Percentiles rank a stretch among this genome's conserved stretches.
phyloP scores from a whole-genome alignment of 2,797 vertebrate species.

The Aeoliscus strigatus region DNA sequence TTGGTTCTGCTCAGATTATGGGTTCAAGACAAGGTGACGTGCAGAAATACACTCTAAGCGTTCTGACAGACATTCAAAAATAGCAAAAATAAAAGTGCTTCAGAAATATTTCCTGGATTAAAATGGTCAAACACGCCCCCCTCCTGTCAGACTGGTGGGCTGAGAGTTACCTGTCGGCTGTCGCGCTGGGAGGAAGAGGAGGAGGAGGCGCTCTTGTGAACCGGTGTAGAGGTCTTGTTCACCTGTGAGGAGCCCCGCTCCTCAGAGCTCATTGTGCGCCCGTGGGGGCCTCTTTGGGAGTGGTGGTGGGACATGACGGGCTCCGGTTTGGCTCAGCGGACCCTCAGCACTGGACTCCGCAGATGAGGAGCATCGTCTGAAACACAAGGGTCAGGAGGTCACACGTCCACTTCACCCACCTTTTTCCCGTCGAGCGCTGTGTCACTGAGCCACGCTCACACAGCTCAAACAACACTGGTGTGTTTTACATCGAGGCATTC shows the following conservation, averaged over 20 bases:
- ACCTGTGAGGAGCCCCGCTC: constrained; percentile 82
- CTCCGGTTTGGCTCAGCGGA: constrained; percentile 32
- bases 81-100: constrained; percentile 1
- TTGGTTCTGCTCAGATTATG: no score
- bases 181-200: constrained; percentile 92
- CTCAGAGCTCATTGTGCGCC: constrained; percentile 88
- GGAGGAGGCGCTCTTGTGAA: constrained; percentile 92
- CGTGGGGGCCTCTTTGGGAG: constrained; percentile 65
- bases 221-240: constrained; percentile 88
- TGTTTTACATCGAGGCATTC: no score
- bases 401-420: not conserved
- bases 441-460: no score
- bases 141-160: not conserved
- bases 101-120: constrained; percentile 12
- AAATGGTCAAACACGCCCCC: no score
- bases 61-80: no score
- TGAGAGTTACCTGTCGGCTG: constrained; percentile 85
- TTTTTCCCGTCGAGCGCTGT: no score
- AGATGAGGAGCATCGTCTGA: constrained; percentile 63
- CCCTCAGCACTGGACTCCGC: constrained; percentile 51
- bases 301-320: constrained; percentile 72
- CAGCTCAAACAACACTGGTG: constrained; percentile 14
- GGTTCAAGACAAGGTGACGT: no score
- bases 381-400: constrained; percentile 34
- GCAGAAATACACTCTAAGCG: no score